Base-by-base conservation (phyloP, 2,113 vertebrate genomes). In the Pelecanus crispus region DNA sequence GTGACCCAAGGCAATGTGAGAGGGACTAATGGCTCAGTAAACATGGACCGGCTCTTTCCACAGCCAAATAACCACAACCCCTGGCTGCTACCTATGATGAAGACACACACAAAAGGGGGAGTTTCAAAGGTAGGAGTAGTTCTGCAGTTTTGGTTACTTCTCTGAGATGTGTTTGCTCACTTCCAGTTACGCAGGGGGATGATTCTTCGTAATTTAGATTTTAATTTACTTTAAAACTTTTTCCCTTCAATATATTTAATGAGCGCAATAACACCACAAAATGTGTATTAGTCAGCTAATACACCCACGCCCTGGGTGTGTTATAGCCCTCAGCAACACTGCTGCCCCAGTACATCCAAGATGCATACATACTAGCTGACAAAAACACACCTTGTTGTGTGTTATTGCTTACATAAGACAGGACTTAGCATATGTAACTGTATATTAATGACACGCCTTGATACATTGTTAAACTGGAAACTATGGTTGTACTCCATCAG, bases 261-360 rank as follows among this genome's bases (percentile, higher is more conserved):
- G 78, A 95, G 78, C 1, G 4, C 78, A 80, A 19, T 72, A 95
- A 87, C 58, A 73, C 68, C 62, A 56, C 71, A 66, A 79, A 89
- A 85, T 24, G 73, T 13, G 66, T 56, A 36, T 96, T 85, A 94
- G 86, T 95, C 94, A 95, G 86, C 84, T 84, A 84, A 75, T n/a
- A 61, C 32, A 45, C 77, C 91, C 95, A 94, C 91, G 9, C 96
- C 81, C 86, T 92, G 95, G 95, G 95, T 66, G 95, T 97, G 95
- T 85, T 82, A 18, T 71, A 89, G 91, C 94, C 92, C 77, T 92
- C 52, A 78, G 97, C 91, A 82, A 75, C 42, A 18, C 66, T 32
- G 84, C 81, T 85, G 89, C 40, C 70, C 89, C 77, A 72, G 72
- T 52, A 85, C 77, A 65, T n/a, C 79, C 68, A 32, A 63, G 55